Percentiles rank a stretch among this genome's conserved stretches.
phyloP scores from a whole-genome alignment of 1,140 invertebrate genomes.

The Chrysoperla carnea region DNA sequence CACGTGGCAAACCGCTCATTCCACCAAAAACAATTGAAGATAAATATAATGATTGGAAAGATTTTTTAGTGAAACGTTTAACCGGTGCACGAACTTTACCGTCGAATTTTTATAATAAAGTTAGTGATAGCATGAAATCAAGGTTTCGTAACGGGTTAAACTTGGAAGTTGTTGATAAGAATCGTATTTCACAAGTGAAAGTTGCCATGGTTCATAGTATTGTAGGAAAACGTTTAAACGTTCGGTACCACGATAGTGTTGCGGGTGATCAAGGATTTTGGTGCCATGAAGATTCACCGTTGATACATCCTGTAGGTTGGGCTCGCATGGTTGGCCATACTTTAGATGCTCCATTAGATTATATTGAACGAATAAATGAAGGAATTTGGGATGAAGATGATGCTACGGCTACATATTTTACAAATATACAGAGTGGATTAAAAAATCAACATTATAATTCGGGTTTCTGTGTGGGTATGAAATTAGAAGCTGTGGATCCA shows the following conservation, averaged over 20 bases:
- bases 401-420: slow-evolving; percentile 57
- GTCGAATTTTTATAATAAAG: slow-evolving; percentile 78
- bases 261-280: slow-evolving; percentile 74
- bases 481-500: slow-evolving; percentile 92
- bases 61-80: slow-evolving; percentile 75
- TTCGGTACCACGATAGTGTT: slow-evolving; percentile 74
- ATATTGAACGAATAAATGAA: slow-evolving; percentile 43
- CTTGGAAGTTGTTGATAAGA: slow-evolving; percentile 91
- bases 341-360: slow-evolving; percentile 62
- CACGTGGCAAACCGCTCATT: slow-evolving; percentile 82
- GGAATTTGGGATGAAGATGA: slow-evolving; percentile 40
- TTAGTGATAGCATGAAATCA: slow-evolving; percentile 65
- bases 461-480: slow-evolving; percentile 78
- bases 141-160: slow-evolving; percentile 65
- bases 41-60: slow-evolving; percentile 92
- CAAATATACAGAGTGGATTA: slow-evolving; percentile 25
- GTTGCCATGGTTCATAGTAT: slow-evolving; percentile 78
- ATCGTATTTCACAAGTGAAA: slow-evolving; percentile 78
- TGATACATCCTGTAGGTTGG: slow-evolving; percentile 94
- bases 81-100: slow-evolving; percentile 86
- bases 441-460: slow-evolving; percentile 20
- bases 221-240: slow-evolving; percentile 75
- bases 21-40: slow-evolving; percentile 80
- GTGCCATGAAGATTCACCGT: slow-evolving; percentile 87
- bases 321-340: slow-evolving; percentile 70